Percentiles rank a stretch among this genome's conserved stretches.
These are phyloP conservation scores for Prionailurus bengalensis DNA, from an alignment of 2,113 vertebrate genomes.

Conservation along the genomic window DNA sequence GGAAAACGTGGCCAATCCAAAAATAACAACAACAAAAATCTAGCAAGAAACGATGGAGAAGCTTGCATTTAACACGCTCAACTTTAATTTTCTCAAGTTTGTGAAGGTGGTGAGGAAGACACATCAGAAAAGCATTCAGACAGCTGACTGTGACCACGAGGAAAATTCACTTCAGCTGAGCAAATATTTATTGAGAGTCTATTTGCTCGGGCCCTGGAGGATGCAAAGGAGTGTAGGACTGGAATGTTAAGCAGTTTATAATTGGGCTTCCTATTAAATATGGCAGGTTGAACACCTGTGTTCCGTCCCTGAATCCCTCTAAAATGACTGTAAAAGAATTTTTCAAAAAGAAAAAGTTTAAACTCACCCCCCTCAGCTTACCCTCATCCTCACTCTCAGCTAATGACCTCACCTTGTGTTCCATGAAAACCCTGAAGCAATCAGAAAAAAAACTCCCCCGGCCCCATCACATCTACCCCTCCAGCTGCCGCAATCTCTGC, in stretches of 20 bases:
- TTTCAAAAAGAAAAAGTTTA: not conserved
- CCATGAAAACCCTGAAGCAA: not conserved
- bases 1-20: not conserved
- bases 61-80: not conserved
- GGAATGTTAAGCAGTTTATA: not conserved
- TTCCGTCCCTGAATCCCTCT: not conserved
- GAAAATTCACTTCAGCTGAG: conserved; percentile 1
- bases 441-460: not conserved
- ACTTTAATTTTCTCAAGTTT: not conserved
- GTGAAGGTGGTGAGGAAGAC: not conserved
- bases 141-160: not conserved
- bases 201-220: not conserved
- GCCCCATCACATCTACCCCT: not conserved
- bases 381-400: not conserved
- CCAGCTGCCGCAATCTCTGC: not conserved
- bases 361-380: not conserved
- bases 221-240: not conserved
- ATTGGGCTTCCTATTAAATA: conserved; percentile 11
- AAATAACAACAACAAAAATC: not conserved
- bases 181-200: not conserved
- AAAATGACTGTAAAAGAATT: not conserved
- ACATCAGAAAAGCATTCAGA: not conserved
- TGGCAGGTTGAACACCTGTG: not conserved
- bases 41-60: not conserved
- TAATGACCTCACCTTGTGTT: not conserved